phyloP scores from a whole-genome alignment of 1,140 invertebrate species.

The Heterodera carotae region DNA sequence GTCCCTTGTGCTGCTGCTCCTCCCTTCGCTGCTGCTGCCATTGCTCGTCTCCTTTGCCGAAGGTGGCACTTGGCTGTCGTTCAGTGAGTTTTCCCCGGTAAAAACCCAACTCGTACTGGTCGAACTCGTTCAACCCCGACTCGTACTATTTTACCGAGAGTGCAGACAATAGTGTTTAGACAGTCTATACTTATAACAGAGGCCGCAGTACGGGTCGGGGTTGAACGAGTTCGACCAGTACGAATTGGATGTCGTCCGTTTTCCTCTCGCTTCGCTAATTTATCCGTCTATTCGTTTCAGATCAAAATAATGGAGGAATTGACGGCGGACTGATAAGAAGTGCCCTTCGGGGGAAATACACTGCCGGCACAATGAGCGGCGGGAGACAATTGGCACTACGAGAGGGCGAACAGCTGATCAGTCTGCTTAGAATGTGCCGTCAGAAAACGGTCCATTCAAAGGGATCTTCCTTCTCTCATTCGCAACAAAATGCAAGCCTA shows the following conservation, averaged over 20 bases:
- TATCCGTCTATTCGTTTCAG: not conserved
- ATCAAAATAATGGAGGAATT: not conserved
- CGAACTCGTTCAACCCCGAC: too few species aligned
- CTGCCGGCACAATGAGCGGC: not conserved
- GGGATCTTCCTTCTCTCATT: not conserved
- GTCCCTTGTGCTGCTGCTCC: not conserved
- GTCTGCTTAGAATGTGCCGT: slow-evolving; percentile 5
- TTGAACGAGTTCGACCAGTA: too few species aligned
- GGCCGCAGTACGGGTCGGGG: too few species aligned
- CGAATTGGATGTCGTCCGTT: too few species aligned
- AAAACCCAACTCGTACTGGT: too few species aligned
- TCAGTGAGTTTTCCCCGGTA: too few species aligned
- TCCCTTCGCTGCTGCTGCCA: not conserved
- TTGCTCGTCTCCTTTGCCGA: not conserved
- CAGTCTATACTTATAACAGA: too few species aligned
- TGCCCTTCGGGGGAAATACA: not conserved
- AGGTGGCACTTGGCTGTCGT: not conserved
- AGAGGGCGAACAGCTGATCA: slow-evolving; percentile 1
- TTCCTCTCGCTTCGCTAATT: not conserved
- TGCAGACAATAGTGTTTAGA: too few species aligned
- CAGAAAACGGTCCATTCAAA: not conserved
- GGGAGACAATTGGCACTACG: not conserved
- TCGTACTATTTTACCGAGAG: too few species aligned
- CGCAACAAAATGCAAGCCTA: not conserved
- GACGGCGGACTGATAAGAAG: slow-evolving; percentile 5